Conservation (phyloP, 2,888 invertebrate genomes). For the Panzeria rudis region DNA sequence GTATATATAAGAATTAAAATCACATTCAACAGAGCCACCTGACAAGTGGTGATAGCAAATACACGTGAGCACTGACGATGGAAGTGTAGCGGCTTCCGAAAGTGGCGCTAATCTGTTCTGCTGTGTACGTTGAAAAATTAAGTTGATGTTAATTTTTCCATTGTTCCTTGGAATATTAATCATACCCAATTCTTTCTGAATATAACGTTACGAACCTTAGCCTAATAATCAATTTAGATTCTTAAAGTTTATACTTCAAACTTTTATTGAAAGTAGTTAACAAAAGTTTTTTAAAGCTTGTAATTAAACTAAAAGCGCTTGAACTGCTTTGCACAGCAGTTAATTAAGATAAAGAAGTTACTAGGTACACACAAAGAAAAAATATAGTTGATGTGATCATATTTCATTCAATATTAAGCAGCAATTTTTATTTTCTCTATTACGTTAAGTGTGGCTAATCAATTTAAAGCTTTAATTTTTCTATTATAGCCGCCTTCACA, state of each 20-base stretch:
- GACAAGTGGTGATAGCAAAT: too few species aligned
- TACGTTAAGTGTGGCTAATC: neutral
- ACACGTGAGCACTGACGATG: too few species aligned
- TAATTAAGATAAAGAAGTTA: neutral
- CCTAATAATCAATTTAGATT: too few species aligned
- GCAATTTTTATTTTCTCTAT: neutral
- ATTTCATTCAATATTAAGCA: neutral
- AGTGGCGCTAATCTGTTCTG: too few species aligned
- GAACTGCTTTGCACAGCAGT: neutral
- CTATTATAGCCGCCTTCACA: slow-evolving; percentile 5
- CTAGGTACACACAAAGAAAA: neutral
- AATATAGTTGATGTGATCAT: neutral
- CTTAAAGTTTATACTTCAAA: neutral
- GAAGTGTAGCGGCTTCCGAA: too few species aligned
- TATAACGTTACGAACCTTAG: too few species aligned
- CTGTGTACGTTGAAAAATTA: too few species aligned
- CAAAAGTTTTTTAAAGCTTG: neutral
- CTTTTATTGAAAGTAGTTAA: slow-evolving; percentile 14
- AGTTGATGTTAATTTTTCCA: too few species aligned
- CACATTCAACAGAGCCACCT: too few species aligned
- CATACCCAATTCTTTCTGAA: too few species aligned
- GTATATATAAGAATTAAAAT: too few species aligned
- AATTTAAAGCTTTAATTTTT: neutral
- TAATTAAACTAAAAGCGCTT: neutral
- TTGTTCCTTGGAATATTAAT: too few species aligned